Evolutionary conservation across 2,888 invertebrate genomes (phyloP), one percentile per base, ranked within the genome.

Genomic region (Buathra laborator): DNA sequence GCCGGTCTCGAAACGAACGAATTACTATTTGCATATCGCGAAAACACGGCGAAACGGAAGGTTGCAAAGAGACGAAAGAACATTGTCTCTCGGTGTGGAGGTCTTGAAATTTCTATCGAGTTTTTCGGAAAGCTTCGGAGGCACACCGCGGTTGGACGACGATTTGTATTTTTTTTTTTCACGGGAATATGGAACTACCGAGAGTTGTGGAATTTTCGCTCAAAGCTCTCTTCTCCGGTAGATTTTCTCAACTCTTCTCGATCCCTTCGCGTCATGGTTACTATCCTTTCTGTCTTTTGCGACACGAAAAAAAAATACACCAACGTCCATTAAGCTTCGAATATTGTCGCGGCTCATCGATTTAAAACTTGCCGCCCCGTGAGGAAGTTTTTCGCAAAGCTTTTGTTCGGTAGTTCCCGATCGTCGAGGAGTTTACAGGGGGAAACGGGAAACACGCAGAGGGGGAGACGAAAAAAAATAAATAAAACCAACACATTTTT

Each of bases 11-110:
- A 78, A 81, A 70, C 74, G 59, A 62, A 29, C 64, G 78, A 81
- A 78, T 78, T 78, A 71, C 78, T 78, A 85, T 81, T 85, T 84
- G 81, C 81, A 83, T 84, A 86, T 78, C 66, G 81, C 75, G 16
- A 29, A 10, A n/a, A 46, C 48, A 67, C 71, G 66, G 64, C 46
- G 62, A 72, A 59, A 48, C 24, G 19, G 10, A 37, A 59, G 53
- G 44, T 43, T 59, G 19, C 46, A 53, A 37, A 44, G 59, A 37
- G n/a, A 10, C 24, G 29, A 44, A 48, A 70, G 71, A 51, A 44
- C 48, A 68, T 53, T 29, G 44, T 59, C 62, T 46, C 6, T 56
- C 62, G 64, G 53, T 51, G 75, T 43, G 5, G 32, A 71, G 48
- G 46, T 72, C 74, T 81, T 74, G 72, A 82, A 84, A 86, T 84